Base-by-base conservation (phyloP, 1,140 invertebrate genomes). In the Ceratina japonica region DNA sequence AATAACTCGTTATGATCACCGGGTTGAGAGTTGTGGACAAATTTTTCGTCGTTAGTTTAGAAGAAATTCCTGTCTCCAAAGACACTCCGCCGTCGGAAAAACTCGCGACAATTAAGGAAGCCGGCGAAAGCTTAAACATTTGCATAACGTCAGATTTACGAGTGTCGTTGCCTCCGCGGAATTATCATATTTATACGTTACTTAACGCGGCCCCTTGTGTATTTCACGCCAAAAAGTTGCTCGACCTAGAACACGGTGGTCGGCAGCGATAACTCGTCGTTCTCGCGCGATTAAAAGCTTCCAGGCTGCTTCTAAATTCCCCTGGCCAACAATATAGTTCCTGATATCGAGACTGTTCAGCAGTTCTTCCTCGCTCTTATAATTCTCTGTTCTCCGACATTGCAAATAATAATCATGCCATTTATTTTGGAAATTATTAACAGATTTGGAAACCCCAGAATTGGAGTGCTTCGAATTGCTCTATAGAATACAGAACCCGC, bases 61-160 rank as follows among this genome's bases (percentile, higher is more conserved):
- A 44, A 44, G 2, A 10, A 22, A 3, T 49, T 16, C 10, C 65
- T 18, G 3, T 10, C 20, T n/a, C 15, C 62, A 2, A 56, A 24
- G 24, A 27, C 22, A 16, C 27, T n/a, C 1, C 10, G 15, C 20
- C 22, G 10, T 54, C 49, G 27, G 18, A 70, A 70, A 70, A 70
- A 70, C 69, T 71, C 20, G 70, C n/a, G 58, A 72, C 70, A 61
- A 72, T 72, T 72, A 59, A 49, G 58, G 70, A 49, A 72, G 37
- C 56, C 18, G 51, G 56, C 27, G 69, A 58, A 54, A 31, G 22
- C 8, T 71, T 15, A 59, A 71, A 62, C 70, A 72, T 72, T 72
- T 72, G 70, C 70, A 72, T 72, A 72, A 61, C 70, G 70, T 72
- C 70, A 72, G 70, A 72, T 72, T 72, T 72, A 72, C 70, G 70